phyloP scores from a whole-genome alignment of 2,113 vertebrate genomes.

The Ageneiosus marmoratus region DNA sequence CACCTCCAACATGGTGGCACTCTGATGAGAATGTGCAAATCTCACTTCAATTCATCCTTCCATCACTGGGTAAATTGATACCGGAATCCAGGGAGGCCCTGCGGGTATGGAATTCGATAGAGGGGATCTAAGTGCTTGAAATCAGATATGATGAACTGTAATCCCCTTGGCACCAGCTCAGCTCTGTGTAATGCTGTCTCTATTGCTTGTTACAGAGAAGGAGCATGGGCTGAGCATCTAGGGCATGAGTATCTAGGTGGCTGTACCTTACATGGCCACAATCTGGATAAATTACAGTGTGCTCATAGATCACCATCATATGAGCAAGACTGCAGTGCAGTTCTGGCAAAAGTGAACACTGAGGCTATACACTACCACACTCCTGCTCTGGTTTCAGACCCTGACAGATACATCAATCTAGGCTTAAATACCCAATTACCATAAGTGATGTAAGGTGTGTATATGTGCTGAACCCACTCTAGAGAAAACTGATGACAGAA shows the following conservation, averaged over 20 bases:
- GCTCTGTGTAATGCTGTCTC: conserved; percentile 54
- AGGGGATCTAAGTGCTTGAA: conserved; percentile 52
- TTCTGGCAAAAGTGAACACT: conserved; percentile 20
- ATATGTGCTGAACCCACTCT: conserved; percentile 28
- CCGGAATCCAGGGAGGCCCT: conserved; percentile 63
- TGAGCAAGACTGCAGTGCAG: conserved; percentile 6
- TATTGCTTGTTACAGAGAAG: conserved; percentile 25
- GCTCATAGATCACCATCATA: conserved; percentile 10
- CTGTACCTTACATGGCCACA: conserved; percentile 12
- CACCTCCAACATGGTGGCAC: conserved; percentile 18
- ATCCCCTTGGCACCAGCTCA: conserved; percentile 64
- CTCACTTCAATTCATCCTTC: conserved; percentile 45
- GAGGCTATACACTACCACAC: conserved; percentile 1
- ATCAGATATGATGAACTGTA: conserved; percentile 74
- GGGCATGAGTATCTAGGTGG: conserved; percentile 14
- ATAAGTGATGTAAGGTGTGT: conserved; percentile 33
- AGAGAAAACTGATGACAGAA: conserved; percentile 32
- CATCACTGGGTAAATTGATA: conserved; percentile 70
- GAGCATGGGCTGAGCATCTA: too few relatives aligned
- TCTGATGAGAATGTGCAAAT: conserved; percentile 41
- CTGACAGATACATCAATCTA: conserved; percentile 44
- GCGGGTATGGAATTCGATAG: conserved; percentile 62
- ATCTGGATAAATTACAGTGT: conserved; percentile 16
- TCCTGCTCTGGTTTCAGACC: conserved; percentile 34
- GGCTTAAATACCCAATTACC: conserved; percentile 44